Evolutionary conservation across 2,797 vertebrate genomes (phyloP), one percentile per base, ranked within the genome.

Genomic region (Lemur catta): DNA sequence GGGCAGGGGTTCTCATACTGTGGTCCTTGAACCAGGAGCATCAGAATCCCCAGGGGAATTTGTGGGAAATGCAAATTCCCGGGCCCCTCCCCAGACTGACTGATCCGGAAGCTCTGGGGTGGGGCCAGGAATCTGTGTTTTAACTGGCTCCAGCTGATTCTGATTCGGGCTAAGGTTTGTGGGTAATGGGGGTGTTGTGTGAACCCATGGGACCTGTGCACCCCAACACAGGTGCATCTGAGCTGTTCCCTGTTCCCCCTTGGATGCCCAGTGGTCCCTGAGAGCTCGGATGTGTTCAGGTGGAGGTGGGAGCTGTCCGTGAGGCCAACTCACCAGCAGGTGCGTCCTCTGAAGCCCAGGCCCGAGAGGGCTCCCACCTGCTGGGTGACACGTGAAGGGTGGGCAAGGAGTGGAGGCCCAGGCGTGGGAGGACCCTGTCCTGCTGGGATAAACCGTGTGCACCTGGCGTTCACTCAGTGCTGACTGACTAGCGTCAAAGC

Each of bases 71-170:
- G 2, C 10, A 18, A 1, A 11, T 57, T 57, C 78, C 72, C 41
- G 2, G 0, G 46, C 10, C 33, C 48, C 2, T 10, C 2, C 33
- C 35, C 2, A 3, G 15, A 14, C 17, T 1, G 9, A 6, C 35
- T n/a, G n/a, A 75, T 18, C 6, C 6, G 3, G 88, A n/a, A 35
- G 65, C 15, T 33, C 9, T 9, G 33, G 10, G 50, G 24, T 6
- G 74, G 35, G 50, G 26, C 24, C 38, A 24, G 17, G 26, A 43
- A 38, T 26, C n/a, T 13, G 14, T 6, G 38, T 38, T 55, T 75
- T 67, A 80, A 59, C 43, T 38, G 9, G 28, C 14, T 35, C 67
- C 41, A 1, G 67, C 26, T 48, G 41, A 13, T 43, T 43, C 50
- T 35, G 35, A 26, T n/a, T 72, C 7, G 1, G 7, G n/a, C 17